These are phyloP conservation scores for Nebria ingens DNA, from an alignment of 1,140 invertebrate genomes.

Conservation along the genomic window DNA sequence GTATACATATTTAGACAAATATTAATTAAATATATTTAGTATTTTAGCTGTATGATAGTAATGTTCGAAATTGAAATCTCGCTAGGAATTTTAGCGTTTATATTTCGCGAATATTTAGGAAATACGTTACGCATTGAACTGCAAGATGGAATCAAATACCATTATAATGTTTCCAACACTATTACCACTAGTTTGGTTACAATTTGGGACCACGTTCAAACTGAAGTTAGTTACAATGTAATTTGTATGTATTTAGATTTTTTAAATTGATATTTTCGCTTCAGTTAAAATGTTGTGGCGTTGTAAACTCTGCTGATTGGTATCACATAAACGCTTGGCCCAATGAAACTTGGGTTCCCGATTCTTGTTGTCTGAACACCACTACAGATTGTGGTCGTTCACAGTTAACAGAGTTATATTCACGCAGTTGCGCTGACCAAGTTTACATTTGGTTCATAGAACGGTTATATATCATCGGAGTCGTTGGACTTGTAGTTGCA, in stretches of 20 bases:
- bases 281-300: conserved; percentile 83
- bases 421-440: conserved; percentile 55
- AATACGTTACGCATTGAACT: conserved; percentile 55
- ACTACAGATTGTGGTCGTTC: conserved; percentile 38
- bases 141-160: conserved; percentile 51
- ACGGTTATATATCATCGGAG: conserved; percentile 56
- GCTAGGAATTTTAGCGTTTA: conserved; percentile 63
- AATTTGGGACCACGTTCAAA: conserved; percentile 66
- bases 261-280: conserved; percentile 20
- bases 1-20: conserved; percentile 8
- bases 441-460: conserved; percentile 58
- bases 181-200: conserved; percentile 48
- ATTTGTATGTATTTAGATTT: neutral
- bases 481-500: conserved; percentile 58
- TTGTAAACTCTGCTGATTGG: conserved; percentile 73
- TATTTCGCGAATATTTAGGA: conserved; percentile 59
- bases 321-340: conserved; percentile 71
- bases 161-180: conserved; percentile 54
- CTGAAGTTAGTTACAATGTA: conserved; percentile 42
- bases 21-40: conserved; percentile 44
- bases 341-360: conserved; percentile 58
- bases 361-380: conserved; percentile 63
- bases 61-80: conserved; percentile 71
- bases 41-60: conserved; percentile 71
- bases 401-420: conserved; percentile 42